phyloP scores from a whole-genome alignment of 2,888 invertebrate genomes.

The Caradrina kadenii region DNA sequence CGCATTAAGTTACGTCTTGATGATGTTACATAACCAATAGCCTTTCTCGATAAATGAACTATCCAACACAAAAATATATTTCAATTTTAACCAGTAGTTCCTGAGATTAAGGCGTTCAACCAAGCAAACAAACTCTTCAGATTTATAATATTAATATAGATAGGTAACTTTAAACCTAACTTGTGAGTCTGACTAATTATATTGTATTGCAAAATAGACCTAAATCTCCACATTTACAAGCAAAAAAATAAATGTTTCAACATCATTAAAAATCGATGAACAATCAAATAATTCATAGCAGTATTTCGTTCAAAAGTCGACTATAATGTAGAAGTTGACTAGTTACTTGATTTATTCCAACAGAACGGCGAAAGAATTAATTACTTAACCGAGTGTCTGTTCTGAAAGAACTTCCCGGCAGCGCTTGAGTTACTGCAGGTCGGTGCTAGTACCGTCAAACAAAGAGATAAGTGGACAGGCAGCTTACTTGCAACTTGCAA shows the following conservation, averaged over 20 bases:
- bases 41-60: too few relatives aligned
- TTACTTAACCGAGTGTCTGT: conserved; percentile 77
- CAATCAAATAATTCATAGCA: conserved; percentile 41
- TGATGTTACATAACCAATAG: too few relatives aligned
- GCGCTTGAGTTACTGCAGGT: conserved; percentile 65
- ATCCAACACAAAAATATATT: too few relatives aligned
- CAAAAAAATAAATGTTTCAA: conserved; percentile 4
- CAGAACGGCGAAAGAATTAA: conserved; percentile 81
- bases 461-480: background rate
- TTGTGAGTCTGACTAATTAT: background rate
- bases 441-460: conserved; percentile 24
- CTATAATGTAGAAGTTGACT: conserved; percentile 69
- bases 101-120: too few relatives aligned
- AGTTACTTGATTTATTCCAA: conserved; percentile 77
- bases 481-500: background rate
- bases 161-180: too few relatives aligned
- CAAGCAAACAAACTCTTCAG: too few relatives aligned
- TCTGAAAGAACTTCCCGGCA: conserved; percentile 70
- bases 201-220: background rate
- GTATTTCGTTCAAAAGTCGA: conserved; percentile 60
- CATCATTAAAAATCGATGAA: conserved; percentile 16
- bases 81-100: too few relatives aligned
- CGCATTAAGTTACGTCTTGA: too few relatives aligned
- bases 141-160: too few relatives aligned
- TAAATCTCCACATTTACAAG: background rate